Evolutionary conservation across 2,888 invertebrate species (phyloP).

Genomic region (Cataglyphis livida): DNA sequence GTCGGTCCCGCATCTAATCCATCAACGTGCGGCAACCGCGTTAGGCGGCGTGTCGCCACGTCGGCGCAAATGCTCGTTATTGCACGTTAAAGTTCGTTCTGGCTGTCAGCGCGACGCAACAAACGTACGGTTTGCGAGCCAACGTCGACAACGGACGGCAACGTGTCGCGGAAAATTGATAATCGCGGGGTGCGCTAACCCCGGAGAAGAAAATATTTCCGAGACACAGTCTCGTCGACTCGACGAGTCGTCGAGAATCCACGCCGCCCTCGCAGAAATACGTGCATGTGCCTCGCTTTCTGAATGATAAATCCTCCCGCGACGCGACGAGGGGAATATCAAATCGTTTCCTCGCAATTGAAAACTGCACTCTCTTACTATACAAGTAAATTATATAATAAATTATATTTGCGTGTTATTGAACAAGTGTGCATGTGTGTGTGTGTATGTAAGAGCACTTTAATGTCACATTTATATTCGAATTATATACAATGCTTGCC

Average conservation of each 20-base stretch:
- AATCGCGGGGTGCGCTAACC: conserved; percentile 46
- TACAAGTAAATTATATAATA: not conserved
- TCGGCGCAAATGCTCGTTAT: conserved; percentile 71
- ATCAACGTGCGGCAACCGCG: conserved; percentile 71
- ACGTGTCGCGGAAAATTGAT: conserved; percentile 45
- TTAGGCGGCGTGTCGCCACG: conserved; percentile 66
- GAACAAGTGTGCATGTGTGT: not conserved
- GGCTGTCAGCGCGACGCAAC: conserved; percentile 69
- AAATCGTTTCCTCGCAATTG: not conserved
- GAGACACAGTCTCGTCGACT: conserved; percentile 38
- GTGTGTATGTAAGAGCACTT: not conserved
- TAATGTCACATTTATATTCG: not conserved
- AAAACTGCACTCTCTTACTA: not conserved
- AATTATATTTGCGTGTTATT: not conserved
- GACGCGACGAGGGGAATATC: conserved; percentile 12
- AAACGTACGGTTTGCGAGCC: conserved; percentile 63
- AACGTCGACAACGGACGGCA: conserved; percentile 40
- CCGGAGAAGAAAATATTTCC: conserved; percentile 39
- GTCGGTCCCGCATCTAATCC: conserved; percentile 79
- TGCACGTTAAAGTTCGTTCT: conserved; percentile 70
- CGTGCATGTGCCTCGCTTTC: conserved; percentile 5
- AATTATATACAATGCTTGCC: not conserved
- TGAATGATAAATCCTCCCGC: conserved; percentile 25
- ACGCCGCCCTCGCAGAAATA: conserved; percentile 2
- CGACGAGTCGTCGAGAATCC: conserved; percentile 14